phyloP scores from a whole-genome alignment of 2,113 vertebrate genomes.

The Lipotes vexillifer region DNA sequence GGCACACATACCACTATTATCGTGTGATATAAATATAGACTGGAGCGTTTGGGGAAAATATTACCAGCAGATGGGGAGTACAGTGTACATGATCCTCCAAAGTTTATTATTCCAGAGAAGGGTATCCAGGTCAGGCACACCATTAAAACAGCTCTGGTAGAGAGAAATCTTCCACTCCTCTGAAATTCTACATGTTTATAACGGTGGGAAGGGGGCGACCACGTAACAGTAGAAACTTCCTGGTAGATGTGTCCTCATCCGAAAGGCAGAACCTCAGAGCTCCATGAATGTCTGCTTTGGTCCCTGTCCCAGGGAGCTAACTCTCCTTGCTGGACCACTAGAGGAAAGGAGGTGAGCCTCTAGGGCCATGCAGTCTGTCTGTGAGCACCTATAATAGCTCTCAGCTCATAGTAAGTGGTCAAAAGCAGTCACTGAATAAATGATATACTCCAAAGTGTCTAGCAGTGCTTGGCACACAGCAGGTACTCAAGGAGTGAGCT shows the following conservation, averaged over 20 bases:
- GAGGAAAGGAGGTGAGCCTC: background rate
- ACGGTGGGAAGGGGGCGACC: rapidly evolving
- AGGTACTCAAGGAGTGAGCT: background rate
- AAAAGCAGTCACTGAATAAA: background rate
- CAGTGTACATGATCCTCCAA: background rate
- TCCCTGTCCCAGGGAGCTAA: background rate
- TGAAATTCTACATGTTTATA: background rate
- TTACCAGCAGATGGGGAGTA: background rate
- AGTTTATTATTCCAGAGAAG: background rate
- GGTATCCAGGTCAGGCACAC: background rate
- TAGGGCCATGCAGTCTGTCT: background rate
- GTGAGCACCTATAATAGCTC: background rate
- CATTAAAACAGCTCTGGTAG: background rate
- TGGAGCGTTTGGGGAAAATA: background rate
- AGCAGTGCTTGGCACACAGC: background rate
- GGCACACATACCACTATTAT: background rate
- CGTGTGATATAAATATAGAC: background rate
- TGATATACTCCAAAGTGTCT: background rate
- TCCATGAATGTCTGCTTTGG: background rate
- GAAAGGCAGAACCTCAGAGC: background rate
- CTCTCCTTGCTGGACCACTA: background rate
- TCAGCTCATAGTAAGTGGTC: background rate
- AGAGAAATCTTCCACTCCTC: background rate
- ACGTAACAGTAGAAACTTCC: background rate
- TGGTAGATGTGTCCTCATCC: background rate